Percentiles rank a stretch among this genome's conserved stretches.
Evolutionary conservation across 2,113 vertebrate species (phyloP).

Genomic region (Leucosticte australis): DNA sequence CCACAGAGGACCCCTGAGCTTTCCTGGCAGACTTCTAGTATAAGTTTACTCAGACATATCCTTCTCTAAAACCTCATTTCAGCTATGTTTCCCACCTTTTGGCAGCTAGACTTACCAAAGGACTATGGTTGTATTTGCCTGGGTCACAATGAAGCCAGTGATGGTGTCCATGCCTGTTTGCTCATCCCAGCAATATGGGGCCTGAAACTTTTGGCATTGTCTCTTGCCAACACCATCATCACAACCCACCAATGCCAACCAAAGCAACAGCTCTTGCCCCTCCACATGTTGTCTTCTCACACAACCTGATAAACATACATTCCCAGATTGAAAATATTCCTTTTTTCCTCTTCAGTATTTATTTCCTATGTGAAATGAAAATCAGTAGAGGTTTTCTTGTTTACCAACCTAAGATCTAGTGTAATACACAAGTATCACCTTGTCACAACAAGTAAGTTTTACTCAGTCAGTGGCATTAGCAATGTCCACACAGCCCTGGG

Average conservation of each 20-base stretch:
- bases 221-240: neutral
- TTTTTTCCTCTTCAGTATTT: neutral
- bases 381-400: neutral
- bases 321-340: neutral
- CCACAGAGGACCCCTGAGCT: neutral
- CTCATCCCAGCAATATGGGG: neutral
- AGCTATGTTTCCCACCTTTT: neutral
- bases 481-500: neutral
- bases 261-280: neutral
- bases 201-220: neutral
- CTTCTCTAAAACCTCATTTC: neutral
- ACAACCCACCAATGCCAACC: neutral
- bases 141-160: neutral
- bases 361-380: neutral
- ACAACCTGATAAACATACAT: neutral
- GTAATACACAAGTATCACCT: neutral
- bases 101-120: neutral
- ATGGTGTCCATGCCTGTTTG: neutral
- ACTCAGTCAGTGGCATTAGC: neutral
- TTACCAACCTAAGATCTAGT: neutral
- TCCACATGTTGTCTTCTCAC: fast-evolving
- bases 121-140: neutral
- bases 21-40: neutral
- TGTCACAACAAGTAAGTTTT: slow-evolving; percentile 17
- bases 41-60: neutral